phyloP scores from a whole-genome alignment of 2,797 vertebrate genomes.

The Enteromius paludinosus region DNA sequence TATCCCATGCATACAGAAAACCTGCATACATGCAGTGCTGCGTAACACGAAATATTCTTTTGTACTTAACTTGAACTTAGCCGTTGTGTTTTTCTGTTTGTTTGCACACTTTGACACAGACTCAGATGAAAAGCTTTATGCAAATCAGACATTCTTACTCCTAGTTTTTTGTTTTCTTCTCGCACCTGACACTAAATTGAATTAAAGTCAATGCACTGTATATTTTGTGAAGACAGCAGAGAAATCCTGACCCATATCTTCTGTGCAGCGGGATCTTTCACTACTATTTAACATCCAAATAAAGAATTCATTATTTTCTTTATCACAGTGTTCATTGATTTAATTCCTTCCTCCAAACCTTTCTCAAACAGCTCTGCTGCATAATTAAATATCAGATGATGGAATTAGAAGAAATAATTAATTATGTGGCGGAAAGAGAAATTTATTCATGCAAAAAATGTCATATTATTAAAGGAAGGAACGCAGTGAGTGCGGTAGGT shows the following conservation, averaged over 20 bases:
- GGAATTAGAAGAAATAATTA: conserved; percentile 47
- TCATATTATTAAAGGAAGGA: conserved; percentile 24
- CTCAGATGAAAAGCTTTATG: conserved; percentile 12
- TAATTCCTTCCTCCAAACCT: conserved; percentile 30
- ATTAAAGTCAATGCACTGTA: conserved; percentile 18
- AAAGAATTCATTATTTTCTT: conserved; percentile 26
- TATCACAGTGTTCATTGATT: conserved; percentile 8
- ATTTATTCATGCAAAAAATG: conserved; percentile 25
- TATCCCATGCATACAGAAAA: not conserved
- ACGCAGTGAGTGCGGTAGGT: not conserved
- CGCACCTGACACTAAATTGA: not conserved
- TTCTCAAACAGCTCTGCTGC: conserved; percentile 26
- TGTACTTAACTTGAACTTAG: not conserved
- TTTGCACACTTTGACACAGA: not conserved
- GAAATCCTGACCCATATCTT: not conserved
- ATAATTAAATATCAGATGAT: conserved; percentile 34
- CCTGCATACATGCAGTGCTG: not conserved
- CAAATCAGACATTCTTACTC: not conserved
- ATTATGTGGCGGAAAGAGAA: conserved; percentile 37
- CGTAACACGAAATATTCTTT: not conserved
- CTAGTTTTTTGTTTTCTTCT: not conserved
- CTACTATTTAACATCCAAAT: conserved; percentile 25
- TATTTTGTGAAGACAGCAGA: not conserved
- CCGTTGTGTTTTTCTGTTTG: not conserved
- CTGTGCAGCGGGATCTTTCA: not conserved